Conservation (phyloP, 2,113 vertebrate genomes). For the Chaetops frenatus region DNA sequence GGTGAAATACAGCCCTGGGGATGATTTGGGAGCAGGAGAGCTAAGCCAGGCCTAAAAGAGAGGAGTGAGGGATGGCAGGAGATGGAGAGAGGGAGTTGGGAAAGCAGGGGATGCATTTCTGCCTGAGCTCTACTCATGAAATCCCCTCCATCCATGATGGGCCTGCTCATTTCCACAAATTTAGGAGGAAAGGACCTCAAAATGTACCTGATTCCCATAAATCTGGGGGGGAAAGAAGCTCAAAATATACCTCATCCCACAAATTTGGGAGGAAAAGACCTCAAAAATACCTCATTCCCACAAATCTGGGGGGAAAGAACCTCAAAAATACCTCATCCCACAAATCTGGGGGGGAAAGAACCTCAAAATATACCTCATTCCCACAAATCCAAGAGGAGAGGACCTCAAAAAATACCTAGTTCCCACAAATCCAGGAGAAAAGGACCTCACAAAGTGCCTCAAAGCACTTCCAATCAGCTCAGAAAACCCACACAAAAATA, state of each 20-base stretch:
- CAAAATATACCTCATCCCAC: neutral
- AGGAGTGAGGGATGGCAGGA: neutral
- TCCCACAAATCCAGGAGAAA: neutral
- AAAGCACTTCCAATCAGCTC: neutral
- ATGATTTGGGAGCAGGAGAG: neutral
- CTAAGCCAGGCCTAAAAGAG: neutral
- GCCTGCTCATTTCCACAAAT: neutral
- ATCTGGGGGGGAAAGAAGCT: neutral
- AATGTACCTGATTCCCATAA: neutral
- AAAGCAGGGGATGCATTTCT: neutral
- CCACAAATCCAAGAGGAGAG: neutral
- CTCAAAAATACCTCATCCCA: neutral
- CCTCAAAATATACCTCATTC: neutral
- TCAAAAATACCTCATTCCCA: neutral
- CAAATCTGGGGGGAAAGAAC: neutral
- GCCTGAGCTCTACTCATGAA: accelerated
- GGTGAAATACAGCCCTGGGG: neutral
- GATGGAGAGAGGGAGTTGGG: neutral
- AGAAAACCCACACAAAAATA: neutral
- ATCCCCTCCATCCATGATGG: neutral
- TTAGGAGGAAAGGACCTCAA: neutral
- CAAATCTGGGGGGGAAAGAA: neutral
- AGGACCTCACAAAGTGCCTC: neutral
- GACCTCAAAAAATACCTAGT: neutral
- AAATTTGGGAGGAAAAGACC: neutral